Evolutionary conservation across 64 coral and sea anemone genomes (phyloP).

Genomic region (Stichodactyla mertensii): DNA sequence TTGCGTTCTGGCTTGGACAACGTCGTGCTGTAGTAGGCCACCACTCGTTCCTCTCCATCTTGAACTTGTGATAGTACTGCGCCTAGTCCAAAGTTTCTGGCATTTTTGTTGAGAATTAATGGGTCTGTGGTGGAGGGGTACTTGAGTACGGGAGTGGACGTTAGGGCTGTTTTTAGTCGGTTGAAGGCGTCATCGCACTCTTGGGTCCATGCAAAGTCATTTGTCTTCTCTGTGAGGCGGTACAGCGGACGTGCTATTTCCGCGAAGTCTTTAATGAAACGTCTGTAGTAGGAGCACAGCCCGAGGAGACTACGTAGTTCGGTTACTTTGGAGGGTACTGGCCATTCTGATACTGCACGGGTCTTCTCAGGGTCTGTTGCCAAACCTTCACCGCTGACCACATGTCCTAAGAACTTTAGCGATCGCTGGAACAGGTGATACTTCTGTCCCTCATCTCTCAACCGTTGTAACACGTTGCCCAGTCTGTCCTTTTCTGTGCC

Average conservation of each 20-base stretch:
- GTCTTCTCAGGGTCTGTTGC: slow-evolving; percentile 20
- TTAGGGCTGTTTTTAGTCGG: background rate
- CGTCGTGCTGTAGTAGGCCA: slow-evolving; percentile 30
- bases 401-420: slow-evolving; percentile 31
- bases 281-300: slow-evolving; percentile 11
- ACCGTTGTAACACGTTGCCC: slow-evolving; percentile 3
- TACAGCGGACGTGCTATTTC: slow-evolving; percentile 1
- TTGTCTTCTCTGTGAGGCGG: background rate
- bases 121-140: background rate
- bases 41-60: slow-evolving; percentile 16
- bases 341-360: background rate
- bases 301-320: slow-evolving; percentile 20
- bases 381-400: background rate
- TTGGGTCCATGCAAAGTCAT: background rate
- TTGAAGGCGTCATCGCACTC: slow-evolving; percentile 17
- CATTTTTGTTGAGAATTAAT: slow-evolving; percentile 21
- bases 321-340: background rate
- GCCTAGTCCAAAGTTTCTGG: slow-evolving; percentile 20
- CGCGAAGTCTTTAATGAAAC: background rate
- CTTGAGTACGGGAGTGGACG: background rate
- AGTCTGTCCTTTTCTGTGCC: slow-evolving; percentile 12
- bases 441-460: slow-evolving; percentile 31
- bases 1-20: slow-evolving; percentile 22
- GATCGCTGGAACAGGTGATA: slow-evolving; percentile 24
- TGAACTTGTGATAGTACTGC: slow-evolving; percentile 34